These are phyloP conservation scores for Bombus balteatus DNA, from an alignment of 1,140 invertebrate genomes.

Conservation along the genomic window DNA sequence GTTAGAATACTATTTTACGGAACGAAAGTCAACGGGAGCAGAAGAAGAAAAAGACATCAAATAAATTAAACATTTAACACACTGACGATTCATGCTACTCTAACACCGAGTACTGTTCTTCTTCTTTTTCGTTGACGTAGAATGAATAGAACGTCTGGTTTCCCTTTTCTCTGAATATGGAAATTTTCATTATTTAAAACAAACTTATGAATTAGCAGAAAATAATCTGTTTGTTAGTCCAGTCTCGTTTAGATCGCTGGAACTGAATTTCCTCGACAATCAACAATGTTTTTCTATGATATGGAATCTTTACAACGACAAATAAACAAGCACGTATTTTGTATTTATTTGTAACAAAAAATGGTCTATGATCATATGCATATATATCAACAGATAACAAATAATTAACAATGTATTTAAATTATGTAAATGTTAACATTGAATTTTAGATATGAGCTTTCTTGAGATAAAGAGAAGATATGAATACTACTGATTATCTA, in stretches of 20 bases:
- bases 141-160: not conserved
- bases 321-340: not conserved
- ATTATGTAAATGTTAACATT: not conserved
- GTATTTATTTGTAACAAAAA: not conserved
- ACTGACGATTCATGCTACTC: not conserved
- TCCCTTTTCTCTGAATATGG: not conserved
- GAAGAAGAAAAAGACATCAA: not conserved
- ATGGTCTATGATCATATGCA: not conserved
- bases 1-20: constrained; percentile 69
- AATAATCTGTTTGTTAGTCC: not conserved
- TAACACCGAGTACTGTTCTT: not conserved
- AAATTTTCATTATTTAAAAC: not conserved
- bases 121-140: not conserved
- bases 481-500: not conserved
- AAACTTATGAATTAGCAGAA: not conserved
- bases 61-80: not conserved
- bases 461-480: not conserved
- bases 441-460: not conserved
- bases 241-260: not conserved
- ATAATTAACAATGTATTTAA: not conserved
- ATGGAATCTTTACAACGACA: not conserved
- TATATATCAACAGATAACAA: too few species aligned
- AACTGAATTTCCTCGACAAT: not conserved
- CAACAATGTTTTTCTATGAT: not conserved
- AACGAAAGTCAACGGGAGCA: not conserved